Conservation (phyloP, 2,113 vertebrate species). For the Calidris pygmaea region DNA sequence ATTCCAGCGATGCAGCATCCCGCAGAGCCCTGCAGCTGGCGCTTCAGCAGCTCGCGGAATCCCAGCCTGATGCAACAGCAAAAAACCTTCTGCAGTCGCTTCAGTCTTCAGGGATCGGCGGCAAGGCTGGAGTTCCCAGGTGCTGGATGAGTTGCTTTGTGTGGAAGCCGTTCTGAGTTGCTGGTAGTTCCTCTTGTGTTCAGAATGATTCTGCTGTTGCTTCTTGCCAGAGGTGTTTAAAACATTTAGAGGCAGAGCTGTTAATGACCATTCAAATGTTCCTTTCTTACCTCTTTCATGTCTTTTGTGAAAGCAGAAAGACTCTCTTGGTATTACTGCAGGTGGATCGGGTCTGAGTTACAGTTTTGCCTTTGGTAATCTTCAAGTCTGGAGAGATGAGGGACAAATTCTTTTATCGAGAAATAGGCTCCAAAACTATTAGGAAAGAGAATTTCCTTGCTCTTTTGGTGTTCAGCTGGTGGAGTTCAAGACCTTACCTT, state of each 20-base stretch:
- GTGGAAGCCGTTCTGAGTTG: neutral
- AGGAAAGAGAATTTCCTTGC: neutral
- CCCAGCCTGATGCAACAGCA: slow-evolving; percentile 86
- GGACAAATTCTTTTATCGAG: neutral
- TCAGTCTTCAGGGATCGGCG: slow-evolving; percentile 85
- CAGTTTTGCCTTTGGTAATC: neutral
- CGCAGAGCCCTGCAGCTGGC: slow-evolving; percentile 87
- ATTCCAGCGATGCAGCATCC: slow-evolving; percentile 86
- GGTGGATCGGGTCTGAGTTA: neutral
- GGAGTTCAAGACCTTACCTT: neutral
- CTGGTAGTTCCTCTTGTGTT: neutral
- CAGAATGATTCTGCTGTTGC: neutral
- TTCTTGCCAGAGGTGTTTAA: neutral
- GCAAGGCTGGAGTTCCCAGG: slow-evolving; percentile 85
- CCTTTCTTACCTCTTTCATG: neutral
- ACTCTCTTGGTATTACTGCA: neutral
- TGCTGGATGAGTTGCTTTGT: slow-evolving; percentile 9
- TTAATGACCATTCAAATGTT: neutral
- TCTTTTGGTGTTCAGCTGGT: neutral
- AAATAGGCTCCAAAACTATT: neutral
- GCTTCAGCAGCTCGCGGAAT: slow-evolving; percentile 86
- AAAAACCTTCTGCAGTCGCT: slow-evolving; percentile 87
- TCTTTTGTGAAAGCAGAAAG: neutral
- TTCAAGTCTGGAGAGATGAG: neutral
- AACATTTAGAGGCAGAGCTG: neutral